These are phyloP conservation scores for Tyria jacobaeae DNA, from an alignment of 2,888 invertebrate species.

Conservation along the genomic window DNA sequence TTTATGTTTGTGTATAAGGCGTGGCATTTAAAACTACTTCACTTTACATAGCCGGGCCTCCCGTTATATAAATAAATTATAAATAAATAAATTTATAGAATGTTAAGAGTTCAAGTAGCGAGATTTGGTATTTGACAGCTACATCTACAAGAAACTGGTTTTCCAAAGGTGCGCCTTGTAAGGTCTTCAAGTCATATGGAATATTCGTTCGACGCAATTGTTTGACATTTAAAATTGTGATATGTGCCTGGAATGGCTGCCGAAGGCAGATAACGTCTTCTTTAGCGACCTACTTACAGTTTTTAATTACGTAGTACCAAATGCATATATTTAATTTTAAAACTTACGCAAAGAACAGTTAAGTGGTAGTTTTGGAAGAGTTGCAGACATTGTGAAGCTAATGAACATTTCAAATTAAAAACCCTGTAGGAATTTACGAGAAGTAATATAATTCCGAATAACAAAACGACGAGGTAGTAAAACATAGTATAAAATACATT, in stretches of 20 bases:
- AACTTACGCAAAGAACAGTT: too few species aligned
- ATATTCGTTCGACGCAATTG: constrained; percentile 36
- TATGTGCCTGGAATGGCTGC: constrained; percentile 25
- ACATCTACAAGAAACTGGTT: constrained; percentile 38
- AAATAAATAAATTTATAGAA: background rate
- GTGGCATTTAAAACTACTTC: background rate
- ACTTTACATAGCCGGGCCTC: too few species aligned
- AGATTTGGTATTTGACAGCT: background rate
- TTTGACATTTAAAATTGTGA: constrained; percentile 44
- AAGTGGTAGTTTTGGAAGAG: too few species aligned
- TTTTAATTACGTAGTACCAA: background rate
- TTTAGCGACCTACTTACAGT: background rate
- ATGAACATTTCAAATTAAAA: too few species aligned
- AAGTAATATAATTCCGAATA: too few species aligned
- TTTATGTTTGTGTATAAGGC: background rate
- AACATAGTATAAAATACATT: too few species aligned
- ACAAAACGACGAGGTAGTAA: too few species aligned
- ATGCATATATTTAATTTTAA: background rate
- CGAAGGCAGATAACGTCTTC: background rate
- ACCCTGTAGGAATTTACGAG: too few species aligned
- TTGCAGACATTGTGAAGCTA: too few species aligned
- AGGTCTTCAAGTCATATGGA: constrained; percentile 35
- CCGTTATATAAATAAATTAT: too few species aligned
- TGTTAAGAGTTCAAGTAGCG: background rate
- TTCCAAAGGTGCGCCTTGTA: constrained; percentile 20